Conservation (phyloP, 2,797 vertebrate species). For the Anguilla megastoma region DNA sequence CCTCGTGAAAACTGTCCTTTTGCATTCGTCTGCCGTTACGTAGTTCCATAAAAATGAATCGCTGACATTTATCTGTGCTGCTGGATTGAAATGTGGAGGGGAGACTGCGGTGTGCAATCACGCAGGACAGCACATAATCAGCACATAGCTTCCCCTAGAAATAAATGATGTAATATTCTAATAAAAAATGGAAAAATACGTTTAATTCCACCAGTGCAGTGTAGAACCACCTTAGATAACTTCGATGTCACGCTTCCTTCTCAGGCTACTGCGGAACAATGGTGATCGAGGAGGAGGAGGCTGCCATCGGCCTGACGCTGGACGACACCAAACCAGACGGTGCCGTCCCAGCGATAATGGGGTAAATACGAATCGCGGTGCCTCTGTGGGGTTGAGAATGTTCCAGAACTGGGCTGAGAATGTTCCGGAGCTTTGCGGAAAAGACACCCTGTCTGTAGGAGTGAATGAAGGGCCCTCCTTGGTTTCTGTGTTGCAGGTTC, state of each 20-base stretch:
- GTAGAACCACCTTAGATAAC: neutral
- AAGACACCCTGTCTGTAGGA: neutral
- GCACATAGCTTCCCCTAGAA: too few relatives aligned
- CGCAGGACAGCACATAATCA: too few relatives aligned
- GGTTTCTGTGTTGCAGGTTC: slow-evolving; percentile 64
- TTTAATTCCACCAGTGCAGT: neutral
- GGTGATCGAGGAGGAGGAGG: slow-evolving; percentile 92
- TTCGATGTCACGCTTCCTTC: neutral
- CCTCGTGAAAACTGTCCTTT: too few relatives aligned
- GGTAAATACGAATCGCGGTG: slow-evolving; percentile 65
- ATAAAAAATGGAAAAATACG: too few relatives aligned
- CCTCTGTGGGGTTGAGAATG: neutral
- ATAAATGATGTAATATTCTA: too few relatives aligned
- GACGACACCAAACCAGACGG: slow-evolving; percentile 96
- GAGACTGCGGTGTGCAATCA: too few relatives aligned
- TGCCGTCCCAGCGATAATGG: slow-evolving; percentile 86
- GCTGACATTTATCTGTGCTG: too few relatives aligned
- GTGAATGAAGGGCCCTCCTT: neutral
- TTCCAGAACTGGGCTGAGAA: neutral
- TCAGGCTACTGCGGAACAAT: slow-evolving; percentile 91
- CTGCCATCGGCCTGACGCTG: slow-evolving; percentile 85
- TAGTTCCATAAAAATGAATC: too few relatives aligned
- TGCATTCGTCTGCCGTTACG: too few relatives aligned
- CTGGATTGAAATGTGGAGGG: too few relatives aligned
- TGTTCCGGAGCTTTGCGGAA: neutral